Conservation (phyloP, 2,888 invertebrate genomes). For the Sabatieria punctata region DNA sequence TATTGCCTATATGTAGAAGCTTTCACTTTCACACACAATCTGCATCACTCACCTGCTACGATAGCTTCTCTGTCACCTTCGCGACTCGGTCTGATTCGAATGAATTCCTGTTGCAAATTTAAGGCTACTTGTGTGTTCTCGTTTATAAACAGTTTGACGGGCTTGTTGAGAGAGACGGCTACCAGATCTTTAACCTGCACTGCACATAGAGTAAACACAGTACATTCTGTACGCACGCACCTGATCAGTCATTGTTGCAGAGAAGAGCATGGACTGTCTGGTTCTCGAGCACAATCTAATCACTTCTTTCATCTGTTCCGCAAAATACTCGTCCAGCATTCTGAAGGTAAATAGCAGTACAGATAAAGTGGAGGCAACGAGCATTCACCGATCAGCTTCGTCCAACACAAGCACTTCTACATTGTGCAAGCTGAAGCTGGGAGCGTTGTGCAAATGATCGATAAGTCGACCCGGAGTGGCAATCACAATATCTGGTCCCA, state of each 20-base stretch:
- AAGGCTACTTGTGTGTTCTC: slow-evolving; percentile 87
- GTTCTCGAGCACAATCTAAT: slow-evolving; percentile 73
- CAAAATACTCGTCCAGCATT: slow-evolving; percentile 96
- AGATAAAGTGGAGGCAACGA: slow-evolving; percentile 37
- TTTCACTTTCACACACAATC: too few relatives aligned
- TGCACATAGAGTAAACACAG: background rate
- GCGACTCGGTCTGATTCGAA: slow-evolving; percentile 40
- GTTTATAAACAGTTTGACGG: slow-evolving; percentile 85
- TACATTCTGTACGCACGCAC: too few relatives aligned
- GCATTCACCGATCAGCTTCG: slow-evolving; percentile 49
- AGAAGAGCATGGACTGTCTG: slow-evolving; percentile 89
- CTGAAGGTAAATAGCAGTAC: slow-evolving; percentile 35
- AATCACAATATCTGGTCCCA: slow-evolving; percentile 86
- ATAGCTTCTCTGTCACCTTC: slow-evolving; percentile 83
- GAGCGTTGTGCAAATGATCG: slow-evolving; percentile 87
- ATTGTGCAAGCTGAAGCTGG: slow-evolving; percentile 64
- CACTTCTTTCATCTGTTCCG: slow-evolving; percentile 96
- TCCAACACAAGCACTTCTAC: slow-evolving; percentile 71
- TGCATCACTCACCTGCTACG: slow-evolving; percentile 33
- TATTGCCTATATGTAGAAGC: too few relatives aligned
- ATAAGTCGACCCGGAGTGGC: slow-evolving; percentile 95
- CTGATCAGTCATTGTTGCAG: slow-evolving; percentile 95
- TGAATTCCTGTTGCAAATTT: slow-evolving; percentile 86
- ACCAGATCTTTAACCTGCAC: slow-evolving; percentile 59
- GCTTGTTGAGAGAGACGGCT: slow-evolving; percentile 73